Percentiles rank a stretch among this genome's conserved stretches.
These are phyloP conservation scores for Hypotaenidia philippensis DNA, from an alignment of 2,797 vertebrate species.

Conservation along the genomic window DNA sequence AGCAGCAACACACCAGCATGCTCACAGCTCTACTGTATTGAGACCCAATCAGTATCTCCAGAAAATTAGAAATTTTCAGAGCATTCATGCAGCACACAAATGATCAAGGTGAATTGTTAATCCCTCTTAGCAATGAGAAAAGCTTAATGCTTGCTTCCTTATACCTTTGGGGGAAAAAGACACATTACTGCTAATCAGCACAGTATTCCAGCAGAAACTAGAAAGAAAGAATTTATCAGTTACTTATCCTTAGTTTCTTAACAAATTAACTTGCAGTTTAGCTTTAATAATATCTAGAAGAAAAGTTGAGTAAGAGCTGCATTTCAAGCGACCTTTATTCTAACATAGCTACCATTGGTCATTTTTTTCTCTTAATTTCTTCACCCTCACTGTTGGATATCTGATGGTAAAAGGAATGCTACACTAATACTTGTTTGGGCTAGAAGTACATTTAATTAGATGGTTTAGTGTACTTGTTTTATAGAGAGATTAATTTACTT, in stretches of 20 bases:
- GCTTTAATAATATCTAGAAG: neutral
- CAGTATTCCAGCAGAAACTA: fast-evolving
- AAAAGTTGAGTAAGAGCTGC: neutral
- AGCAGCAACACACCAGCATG: neutral
- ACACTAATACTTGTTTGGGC: neutral
- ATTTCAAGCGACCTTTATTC: neutral
- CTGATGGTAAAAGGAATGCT: neutral
- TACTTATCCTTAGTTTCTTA: neutral
- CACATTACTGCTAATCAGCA: neutral
- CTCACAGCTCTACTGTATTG: neutral
- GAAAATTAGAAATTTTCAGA: neutral
- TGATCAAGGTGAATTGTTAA: neutral
- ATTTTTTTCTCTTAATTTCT: neutral
- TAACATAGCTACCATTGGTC: neutral
- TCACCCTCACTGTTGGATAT: neutral
- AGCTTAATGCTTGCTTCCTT: neutral
- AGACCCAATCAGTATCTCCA: neutral
- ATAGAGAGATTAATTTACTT: neutral
- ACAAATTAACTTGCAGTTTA: neutral
- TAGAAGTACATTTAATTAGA: neutral
- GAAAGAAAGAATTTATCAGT: neutral
- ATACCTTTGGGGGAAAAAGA: neutral
- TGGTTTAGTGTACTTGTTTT: neutral
- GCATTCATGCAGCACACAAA: neutral
- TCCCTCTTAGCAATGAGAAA: neutral